These are phyloP conservation scores for Coregonus clupeaformis DNA, from an alignment of 2,113 vertebrate genomes.

Conservation along the genomic window DNA sequence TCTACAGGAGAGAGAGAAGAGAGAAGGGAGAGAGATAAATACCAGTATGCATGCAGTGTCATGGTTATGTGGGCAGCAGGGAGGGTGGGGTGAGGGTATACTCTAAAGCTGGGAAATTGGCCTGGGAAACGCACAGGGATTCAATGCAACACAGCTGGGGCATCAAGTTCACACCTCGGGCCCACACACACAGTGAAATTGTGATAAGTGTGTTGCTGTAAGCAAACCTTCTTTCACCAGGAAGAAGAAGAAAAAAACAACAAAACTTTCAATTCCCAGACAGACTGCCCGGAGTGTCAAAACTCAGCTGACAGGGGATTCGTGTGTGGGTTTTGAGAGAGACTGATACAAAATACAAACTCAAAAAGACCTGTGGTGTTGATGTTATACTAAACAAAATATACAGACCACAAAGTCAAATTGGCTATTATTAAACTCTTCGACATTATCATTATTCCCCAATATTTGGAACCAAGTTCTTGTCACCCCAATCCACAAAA, in stretches of 20 bases:
- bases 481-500: too few species aligned
- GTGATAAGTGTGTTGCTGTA: slow-evolving; percentile 56
- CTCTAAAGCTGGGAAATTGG: slow-evolving; percentile 63
- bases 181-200: slow-evolving; percentile 11
- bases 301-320: slow-evolving; percentile 35
- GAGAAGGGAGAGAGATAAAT: slow-evolving; percentile 54
- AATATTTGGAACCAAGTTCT: too few species aligned
- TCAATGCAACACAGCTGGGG: slow-evolving; percentile 48
- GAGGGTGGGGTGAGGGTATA: slow-evolving; percentile 2
- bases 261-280: slow-evolving; percentile 11
- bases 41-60: slow-evolving; percentile 54
- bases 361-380: too few species aligned
- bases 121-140: slow-evolving; percentile 69
- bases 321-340: slow-evolving; percentile 16
- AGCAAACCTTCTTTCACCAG: slow-evolving; percentile 52
- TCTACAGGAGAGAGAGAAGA: slow-evolving; percentile 68
- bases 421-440: too few species aligned
- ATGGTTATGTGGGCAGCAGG: slow-evolving; percentile 38
- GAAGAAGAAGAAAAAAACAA: slow-evolving; percentile 17
- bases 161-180: slow-evolving; percentile 29
- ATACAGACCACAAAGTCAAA: too few species aligned
- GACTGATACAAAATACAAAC: neutral
- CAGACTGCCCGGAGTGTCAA: slow-evolving; percentile 16
- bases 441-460: too few species aligned
- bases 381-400: too few species aligned